Base-by-base conservation (phyloP, 2,113 vertebrate species). In the Entelurus aequoreus region DNA sequence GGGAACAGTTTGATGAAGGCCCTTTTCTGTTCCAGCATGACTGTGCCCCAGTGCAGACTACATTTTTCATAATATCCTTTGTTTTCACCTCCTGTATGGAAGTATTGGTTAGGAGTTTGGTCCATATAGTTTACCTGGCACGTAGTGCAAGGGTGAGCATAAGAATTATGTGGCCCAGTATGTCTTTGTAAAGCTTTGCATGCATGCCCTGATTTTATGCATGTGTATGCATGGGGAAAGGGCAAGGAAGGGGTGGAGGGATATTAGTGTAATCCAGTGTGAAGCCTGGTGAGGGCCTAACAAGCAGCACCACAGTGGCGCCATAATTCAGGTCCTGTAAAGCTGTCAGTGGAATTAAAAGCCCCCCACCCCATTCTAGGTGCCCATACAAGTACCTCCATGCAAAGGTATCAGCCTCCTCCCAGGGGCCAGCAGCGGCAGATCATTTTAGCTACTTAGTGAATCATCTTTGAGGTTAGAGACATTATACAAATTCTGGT, bases 321-420 rank as follows among this genome's bases (percentile, higher is more conserved):
- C 76, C 83, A 89, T 90, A 87, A 89, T 81, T 90, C 88, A 88
- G 84, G 70, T 84, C 82, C 75, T 76, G 84, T 89, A 88, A 89
- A 89, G 69, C 88, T 89, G 89, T 89, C 88, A 87, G 68, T 80
- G 69, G 87, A 89, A 92, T 92, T 89, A 90, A 92, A 86, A 90
- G 84, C 78, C 74, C 71, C 76, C 88, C 74, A 86, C 71, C 76
- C 88, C 73, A 86, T 89, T 91, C 88, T 79, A 84, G 82, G 84
- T 88, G 84, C 81, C 85, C 74, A 69, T 85, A 79, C 52, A 16
- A 77, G 78, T 84, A 85, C 79, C 85, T 87, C 77, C 62, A 84
- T 85, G 81, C 76, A 89, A 88, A 91, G 12, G 84, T 72, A 82
- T 78, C 66, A 60, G 62, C 71, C 51, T 48, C 78, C 48, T 80